Evolutionary conservation across 2,888 invertebrate species (phyloP).

Genomic region (Sympetrum striolatum): DNA sequence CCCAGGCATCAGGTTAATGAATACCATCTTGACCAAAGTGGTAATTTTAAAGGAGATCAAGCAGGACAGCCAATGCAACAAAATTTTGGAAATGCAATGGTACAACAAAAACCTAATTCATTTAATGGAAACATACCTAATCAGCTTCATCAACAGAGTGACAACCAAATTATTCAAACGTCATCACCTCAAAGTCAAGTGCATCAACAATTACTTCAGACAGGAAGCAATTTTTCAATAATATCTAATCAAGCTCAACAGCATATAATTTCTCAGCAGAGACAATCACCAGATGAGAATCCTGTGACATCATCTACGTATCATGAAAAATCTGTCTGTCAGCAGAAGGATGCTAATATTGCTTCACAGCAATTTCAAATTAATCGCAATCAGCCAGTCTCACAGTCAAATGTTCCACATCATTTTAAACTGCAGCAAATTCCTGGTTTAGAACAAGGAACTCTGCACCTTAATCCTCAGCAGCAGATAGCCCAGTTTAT

Average conservation of each 20-base stretch:
- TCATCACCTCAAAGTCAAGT: constrained; percentile 18
- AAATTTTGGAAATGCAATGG: background rate
- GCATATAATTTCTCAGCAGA: background rate
- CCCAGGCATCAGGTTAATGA: background rate
- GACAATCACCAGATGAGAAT: constrained; percentile 54
- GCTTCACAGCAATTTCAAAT: background rate
- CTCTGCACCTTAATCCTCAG: background rate
- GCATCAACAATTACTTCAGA: constrained; percentile 10
- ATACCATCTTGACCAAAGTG: background rate
- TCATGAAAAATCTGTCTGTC: constrained; percentile 64
- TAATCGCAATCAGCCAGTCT: background rate
- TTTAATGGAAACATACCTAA: background rate
- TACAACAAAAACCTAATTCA: background rate
- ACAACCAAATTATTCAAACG: background rate
- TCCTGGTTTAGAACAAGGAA: background rate
- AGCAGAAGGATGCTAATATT: constrained; percentile 48
- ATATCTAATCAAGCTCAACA: background rate
- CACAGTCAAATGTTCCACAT: background rate
- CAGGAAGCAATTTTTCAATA: background rate
- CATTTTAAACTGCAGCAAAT: constrained; percentile 8
- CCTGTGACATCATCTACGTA: constrained; percentile 76
- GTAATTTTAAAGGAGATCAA: background rate
- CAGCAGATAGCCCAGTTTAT: constrained; percentile 53
- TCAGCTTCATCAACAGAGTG: constrained; percentile 3
- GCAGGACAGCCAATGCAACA: background rate